A percentile compares a stretch with the other conserved stretches of the same genome.
Evolutionary conservation across 2,888 invertebrate genomes (phyloP).

Genomic region (Archaeoteleia sp.): DNA sequence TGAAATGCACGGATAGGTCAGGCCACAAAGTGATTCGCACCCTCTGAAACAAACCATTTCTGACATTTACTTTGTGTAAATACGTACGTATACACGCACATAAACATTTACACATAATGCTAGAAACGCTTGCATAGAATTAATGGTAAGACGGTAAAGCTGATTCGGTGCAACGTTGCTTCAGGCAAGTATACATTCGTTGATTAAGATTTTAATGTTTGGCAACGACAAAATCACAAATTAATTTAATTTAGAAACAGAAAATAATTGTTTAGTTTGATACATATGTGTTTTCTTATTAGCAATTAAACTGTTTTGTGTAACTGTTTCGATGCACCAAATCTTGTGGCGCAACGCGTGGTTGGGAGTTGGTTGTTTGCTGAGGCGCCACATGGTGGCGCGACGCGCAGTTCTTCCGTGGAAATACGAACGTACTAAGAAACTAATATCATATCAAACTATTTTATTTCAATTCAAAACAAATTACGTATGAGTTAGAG

Average conservation of each 20-base stretch:
- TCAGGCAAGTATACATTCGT: conserved; percentile 19
- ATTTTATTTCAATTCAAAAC: too few relatives aligned
- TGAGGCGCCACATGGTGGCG: too few relatives aligned
- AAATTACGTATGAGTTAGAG: too few relatives aligned
- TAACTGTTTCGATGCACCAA: too few relatives aligned
- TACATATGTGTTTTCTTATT: too few relatives aligned
- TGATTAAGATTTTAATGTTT: conserved; percentile 34
- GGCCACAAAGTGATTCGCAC: conserved; percentile 32
- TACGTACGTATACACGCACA: background rate
- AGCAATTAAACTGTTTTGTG: too few relatives aligned
- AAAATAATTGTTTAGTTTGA: too few relatives aligned
- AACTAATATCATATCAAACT: too few relatives aligned
- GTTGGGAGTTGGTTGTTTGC: too few relatives aligned
- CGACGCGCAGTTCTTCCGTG: too few relatives aligned
- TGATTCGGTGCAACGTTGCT: conserved; percentile 34
- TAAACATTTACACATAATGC: background rate
- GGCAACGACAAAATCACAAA: conserved; percentile 36
- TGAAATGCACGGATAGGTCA: conserved; percentile 27
- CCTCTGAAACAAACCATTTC: conserved; percentile 9
- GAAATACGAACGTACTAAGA: too few relatives aligned
- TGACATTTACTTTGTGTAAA: conserved; percentile 5
- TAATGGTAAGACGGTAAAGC: conserved; percentile 35
- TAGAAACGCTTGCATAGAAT: conserved; percentile 11
- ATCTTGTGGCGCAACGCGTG: too few relatives aligned
- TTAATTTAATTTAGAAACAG: conserved; percentile 30